Conservation (phyloP, 2,888 invertebrate species). For the Drosophila koepferae region DNA sequence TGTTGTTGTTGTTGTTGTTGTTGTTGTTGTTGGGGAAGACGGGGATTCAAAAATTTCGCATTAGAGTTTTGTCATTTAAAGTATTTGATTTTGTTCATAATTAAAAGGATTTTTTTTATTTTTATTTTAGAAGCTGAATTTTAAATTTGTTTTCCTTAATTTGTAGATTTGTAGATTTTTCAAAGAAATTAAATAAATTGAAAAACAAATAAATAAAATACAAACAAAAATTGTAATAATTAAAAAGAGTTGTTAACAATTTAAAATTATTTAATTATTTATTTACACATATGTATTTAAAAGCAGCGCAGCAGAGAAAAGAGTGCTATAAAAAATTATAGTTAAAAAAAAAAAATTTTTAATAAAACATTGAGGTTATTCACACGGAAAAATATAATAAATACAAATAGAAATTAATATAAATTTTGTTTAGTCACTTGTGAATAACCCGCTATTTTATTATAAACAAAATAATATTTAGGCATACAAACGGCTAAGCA, state of each 20-base stretch:
- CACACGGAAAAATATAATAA: conserved; percentile 6
- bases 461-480: conserved; percentile 16
- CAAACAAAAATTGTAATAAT: conserved; percentile 11
- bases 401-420: background rate
- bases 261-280: conserved; percentile 25
- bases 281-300: conserved; percentile 36
- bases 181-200: conserved; percentile 27
- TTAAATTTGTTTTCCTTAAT: conserved; percentile 30
- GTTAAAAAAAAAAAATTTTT: background rate
- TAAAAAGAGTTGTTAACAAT: conserved; percentile 18
- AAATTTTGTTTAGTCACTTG: background rate
- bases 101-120: conserved; percentile 14
- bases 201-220: conserved; percentile 20
- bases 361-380: conserved; percentile 19
- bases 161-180: conserved; percentile 15
- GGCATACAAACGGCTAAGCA: background rate
- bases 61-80: conserved; percentile 65
- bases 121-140: conserved; percentile 19
- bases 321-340: conserved; percentile 25
- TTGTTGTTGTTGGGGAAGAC: conserved; percentile 53
- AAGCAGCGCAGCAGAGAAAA: conserved; percentile 31
- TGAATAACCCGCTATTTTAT: conserved; percentile 32
- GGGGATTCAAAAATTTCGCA: conserved; percentile 77
- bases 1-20: conserved; percentile 34
- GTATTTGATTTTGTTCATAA: conserved; percentile 32